These are phyloP conservation scores for Drosophila neotestacea DNA, from an alignment of 2,888 invertebrate species.

Conservation along the genomic window DNA sequence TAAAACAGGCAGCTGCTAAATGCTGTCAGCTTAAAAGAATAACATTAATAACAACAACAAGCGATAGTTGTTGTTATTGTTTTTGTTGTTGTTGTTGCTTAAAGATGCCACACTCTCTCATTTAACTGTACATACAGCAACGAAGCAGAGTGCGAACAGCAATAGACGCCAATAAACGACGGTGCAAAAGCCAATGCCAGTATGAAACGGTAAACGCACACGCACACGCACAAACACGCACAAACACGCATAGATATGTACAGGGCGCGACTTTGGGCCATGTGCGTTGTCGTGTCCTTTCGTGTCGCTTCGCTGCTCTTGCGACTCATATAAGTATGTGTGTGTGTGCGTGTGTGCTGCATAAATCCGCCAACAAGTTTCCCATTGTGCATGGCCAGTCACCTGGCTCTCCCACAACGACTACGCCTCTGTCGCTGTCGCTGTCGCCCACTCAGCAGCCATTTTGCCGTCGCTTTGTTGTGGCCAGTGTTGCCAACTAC, in stretches of 20 bases:
- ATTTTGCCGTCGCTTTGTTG: constrained; percentile 63
- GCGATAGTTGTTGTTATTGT: constrained; percentile 7
- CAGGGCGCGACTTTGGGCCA: constrained; percentile 55
- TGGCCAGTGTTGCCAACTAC: constrained; percentile 29
- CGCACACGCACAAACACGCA: constrained; percentile 23
- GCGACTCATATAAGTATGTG: constrained; percentile 4
- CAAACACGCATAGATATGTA: constrained; percentile 10
- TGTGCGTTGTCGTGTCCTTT: constrained; percentile 67
- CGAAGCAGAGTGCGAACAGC: constrained; percentile 70
- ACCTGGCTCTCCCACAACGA: constrained; percentile 36
- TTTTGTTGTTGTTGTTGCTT: constrained; percentile 40
- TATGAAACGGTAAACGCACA: constrained; percentile 56
- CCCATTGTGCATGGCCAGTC: constrained; percentile 75
- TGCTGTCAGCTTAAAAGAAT: constrained; percentile 45
- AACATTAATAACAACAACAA: constrained; percentile 35
- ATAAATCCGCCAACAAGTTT: constrained; percentile 81
- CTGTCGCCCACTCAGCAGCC: constrained; percentile 38
- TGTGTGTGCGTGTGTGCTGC: constrained; percentile 55
- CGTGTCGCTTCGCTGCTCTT: constrained; percentile 35
- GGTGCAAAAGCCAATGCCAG: constrained; percentile 55
- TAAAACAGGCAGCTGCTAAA: constrained; percentile 45
- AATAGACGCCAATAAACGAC: constrained; percentile 70
- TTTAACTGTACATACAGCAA: constrained; percentile 42
- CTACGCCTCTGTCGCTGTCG: constrained; percentile 8
- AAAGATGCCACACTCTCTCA: constrained; percentile 49